These are phyloP conservation scores for Phyllotreta striolata DNA, from an alignment of 2,888 invertebrate genomes.

Conservation along the genomic window DNA sequence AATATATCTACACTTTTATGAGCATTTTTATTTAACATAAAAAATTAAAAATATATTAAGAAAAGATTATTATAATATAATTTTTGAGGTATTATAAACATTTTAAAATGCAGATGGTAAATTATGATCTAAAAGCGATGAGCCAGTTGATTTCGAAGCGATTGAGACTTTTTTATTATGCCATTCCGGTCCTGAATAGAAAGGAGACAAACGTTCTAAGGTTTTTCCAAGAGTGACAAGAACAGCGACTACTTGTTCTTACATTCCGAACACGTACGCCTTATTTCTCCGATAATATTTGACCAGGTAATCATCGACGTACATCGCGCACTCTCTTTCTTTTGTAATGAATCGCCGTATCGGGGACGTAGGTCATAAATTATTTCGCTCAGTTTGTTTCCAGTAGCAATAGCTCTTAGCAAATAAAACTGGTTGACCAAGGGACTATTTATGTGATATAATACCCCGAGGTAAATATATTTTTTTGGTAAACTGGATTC, in stretches of 20 bases:
- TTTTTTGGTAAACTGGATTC: constrained; percentile 43
- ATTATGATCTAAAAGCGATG: constrained; percentile 5
- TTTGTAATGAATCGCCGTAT: constrained; percentile 18
- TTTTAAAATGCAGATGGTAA: neutral
- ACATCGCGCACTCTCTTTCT: constrained; percentile 27
- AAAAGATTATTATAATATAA: too few species aligned
- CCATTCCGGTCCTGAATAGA: constrained; percentile 16
- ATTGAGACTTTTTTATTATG: constrained; percentile 3
- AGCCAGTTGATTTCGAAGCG: neutral
- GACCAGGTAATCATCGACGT: constrained; percentile 45
- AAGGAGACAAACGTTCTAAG: constrained; percentile 35
- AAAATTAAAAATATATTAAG: too few species aligned
- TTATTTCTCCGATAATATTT: constrained; percentile 53
- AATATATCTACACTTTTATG: too few species aligned
- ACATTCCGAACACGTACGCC: constrained; percentile 56
- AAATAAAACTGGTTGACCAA: constrained; percentile 55
- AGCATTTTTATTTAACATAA: too few species aligned
- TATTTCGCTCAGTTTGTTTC: constrained; percentile 48
- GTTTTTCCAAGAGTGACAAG: constrained; percentile 38
- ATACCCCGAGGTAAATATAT: constrained; percentile 36
- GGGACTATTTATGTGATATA: constrained; percentile 43
- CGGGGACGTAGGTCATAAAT: constrained; percentile 44
- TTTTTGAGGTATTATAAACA: too few species aligned
- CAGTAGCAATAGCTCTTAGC: constrained; percentile 58
- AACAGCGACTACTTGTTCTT: constrained; percentile 49